Base-by-base conservation (phyloP, 2,888 invertebrate genomes). In the Rhyacophila evoluta region DNA sequence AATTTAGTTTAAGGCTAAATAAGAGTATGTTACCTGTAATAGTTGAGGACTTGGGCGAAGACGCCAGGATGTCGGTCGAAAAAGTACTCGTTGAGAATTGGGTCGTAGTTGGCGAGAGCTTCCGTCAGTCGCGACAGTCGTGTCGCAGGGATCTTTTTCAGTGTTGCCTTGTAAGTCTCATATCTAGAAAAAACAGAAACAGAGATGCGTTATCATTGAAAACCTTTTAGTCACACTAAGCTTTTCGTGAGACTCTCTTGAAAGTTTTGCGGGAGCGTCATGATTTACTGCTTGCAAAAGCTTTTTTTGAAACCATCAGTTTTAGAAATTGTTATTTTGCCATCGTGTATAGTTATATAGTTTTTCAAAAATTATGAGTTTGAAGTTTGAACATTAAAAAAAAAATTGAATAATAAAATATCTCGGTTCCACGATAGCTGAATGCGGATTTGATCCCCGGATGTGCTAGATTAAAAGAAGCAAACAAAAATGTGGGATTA, bases 101-200 rank as follows among this genome's bases (percentile, higher is more conserved):
- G 95, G 88, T 97, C 96, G 88, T 96, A 97, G 88, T 97, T 96
- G 83, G 95, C 95, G 83, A 96, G 89, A 5, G 95, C 95, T 85
- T 97, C 96, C 11, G 95, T 95, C 83, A 97, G 90, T 79, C 96
- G 90, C 29, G 95, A 95, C 79, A 96, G 90, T 74, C 96, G 88
- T 6, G 96, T 97, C 83, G 96, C 96, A 15, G 96, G 96, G 84
- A 97, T 96, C 89, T 96, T 96, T 89, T 96, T 96, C 83, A 96
- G 89, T 41, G 96, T 95, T 25, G 94, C 93, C 87, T 94, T 94
- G 88, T 94, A 94, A 25, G 94, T 94, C 87, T 94, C 93, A 88
- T 92, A 92, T 87, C 92, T 85, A 83, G 28, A 83, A 83, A 80
- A 74, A 72, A 37, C 74, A 72, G 72, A 27, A 12, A n/a, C 29